phyloP scores from a whole-genome alignment of 35 echinoderm and acorn worm species.

The Nesometra sesokonis region DNA sequence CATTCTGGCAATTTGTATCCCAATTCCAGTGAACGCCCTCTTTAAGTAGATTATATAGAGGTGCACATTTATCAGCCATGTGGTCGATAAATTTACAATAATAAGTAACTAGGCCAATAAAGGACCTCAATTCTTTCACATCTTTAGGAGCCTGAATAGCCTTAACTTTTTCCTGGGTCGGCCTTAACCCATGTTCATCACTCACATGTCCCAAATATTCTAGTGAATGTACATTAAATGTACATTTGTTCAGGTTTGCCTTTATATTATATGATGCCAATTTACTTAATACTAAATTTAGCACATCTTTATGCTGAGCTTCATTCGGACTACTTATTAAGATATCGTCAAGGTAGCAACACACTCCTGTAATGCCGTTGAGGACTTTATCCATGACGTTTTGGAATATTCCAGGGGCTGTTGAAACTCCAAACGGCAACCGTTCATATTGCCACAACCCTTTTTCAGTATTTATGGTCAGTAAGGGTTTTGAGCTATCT shows the following conservation, averaged over 20 bases:
- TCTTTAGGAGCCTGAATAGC: slow-evolving; percentile 3
- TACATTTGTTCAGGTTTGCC: not conserved
- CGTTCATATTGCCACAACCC: not conserved
- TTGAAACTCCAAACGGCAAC: not conserved
- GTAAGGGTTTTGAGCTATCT: not conserved
- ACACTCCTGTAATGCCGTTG: not conserved
- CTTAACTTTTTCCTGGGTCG: not conserved
- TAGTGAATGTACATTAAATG: not conserved
- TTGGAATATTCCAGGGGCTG: not conserved
- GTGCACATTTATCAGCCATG: not conserved
- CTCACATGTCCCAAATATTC: not conserved
- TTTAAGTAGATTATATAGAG: slow-evolving; percentile 43
- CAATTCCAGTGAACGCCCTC: slow-evolving; percentile 42
- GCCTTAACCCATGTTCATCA: not conserved
- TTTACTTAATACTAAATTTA: not conserved
- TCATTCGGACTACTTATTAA: not conserved
- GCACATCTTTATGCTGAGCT: not conserved
- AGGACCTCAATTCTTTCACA: not conserved
- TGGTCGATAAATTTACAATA: not conserved
- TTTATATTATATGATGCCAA: not conserved
- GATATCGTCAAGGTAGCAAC: not conserved
- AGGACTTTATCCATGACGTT: not conserved
- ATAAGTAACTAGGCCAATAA: slow-evolving; percentile 6
- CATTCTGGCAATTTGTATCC: slow-evolving; percentile 35
- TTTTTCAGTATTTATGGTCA: no score